These are phyloP conservation scores for Cistogaster globosa DNA, from an alignment of 2,888 invertebrate species.

Conservation along the genomic window DNA sequence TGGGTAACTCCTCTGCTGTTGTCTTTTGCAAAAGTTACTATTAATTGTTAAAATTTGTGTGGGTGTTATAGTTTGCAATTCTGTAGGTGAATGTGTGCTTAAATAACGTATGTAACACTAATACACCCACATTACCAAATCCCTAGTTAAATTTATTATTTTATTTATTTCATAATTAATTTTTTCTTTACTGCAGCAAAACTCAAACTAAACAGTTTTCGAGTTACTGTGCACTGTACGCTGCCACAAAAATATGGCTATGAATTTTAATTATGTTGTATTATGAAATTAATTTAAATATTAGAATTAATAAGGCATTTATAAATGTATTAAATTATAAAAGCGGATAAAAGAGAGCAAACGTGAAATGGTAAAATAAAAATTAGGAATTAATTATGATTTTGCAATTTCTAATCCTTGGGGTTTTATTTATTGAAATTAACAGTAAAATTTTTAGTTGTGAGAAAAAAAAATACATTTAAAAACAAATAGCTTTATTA, in stretches of 20 bases:
- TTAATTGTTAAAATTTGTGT: too few species aligned
- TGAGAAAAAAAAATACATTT: too few species aligned
- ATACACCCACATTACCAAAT: too few species aligned
- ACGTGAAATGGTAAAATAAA: constrained; percentile 12
- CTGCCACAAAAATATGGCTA: constrained; percentile 56
- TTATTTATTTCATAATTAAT: constrained; percentile 67
- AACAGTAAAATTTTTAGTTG: not conserved
- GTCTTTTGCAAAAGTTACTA: too few species aligned
- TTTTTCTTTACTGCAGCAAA: constrained; percentile 52
- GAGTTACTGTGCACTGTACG: not conserved
- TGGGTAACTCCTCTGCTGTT: too few species aligned
- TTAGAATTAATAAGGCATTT: constrained; percentile 65
- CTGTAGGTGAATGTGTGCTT: too few species aligned
- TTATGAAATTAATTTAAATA: constrained; percentile 68
- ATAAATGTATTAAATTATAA: constrained; percentile 45
- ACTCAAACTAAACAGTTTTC: constrained; percentile 37
- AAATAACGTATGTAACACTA: too few species aligned
- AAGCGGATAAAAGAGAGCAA: constrained; percentile 10
- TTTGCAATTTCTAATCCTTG: constrained; percentile 18
- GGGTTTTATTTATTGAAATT: not conserved
- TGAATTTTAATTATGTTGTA: constrained; percentile 66
- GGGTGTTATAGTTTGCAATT: too few species aligned
- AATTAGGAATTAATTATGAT: constrained; percentile 4
- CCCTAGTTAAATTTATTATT: constrained; percentile 38
- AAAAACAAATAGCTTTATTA: too few species aligned